Conservation (phyloP, 1,140 invertebrate species). For the Cataglyphis hispanica region DNA sequence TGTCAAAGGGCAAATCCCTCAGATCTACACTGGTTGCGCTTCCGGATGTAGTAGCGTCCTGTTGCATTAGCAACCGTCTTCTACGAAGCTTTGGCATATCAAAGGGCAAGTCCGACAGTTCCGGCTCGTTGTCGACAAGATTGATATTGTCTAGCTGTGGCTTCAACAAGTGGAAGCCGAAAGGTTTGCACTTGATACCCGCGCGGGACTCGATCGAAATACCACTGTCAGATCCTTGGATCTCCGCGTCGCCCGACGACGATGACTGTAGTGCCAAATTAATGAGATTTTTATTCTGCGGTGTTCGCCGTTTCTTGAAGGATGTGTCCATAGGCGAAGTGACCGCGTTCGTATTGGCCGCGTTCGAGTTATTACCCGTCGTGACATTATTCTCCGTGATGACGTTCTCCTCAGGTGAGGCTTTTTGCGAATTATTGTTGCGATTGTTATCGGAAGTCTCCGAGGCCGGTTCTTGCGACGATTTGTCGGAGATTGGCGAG, state of each 20-base stretch:
- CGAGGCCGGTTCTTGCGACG: constrained; percentile 93
- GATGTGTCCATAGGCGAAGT: constrained; percentile 83
- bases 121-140: constrained; percentile 85
- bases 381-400: constrained; percentile 85
- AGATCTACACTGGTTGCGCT: constrained; percentile 92
- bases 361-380: constrained; percentile 83
- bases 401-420: constrained; percentile 88
- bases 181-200: constrained; percentile 89
- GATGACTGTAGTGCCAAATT: constrained; percentile 89
- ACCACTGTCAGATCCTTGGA: constrained; percentile 94
- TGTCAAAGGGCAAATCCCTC: constrained; percentile 94
- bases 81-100: constrained; percentile 96
- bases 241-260: constrained; percentile 90
- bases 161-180: constrained; percentile 88
- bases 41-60: constrained; percentile 89
- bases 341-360: constrained; percentile 85
- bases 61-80: constrained; percentile 87
- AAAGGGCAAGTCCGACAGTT: constrained; percentile 92
- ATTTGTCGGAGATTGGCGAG: constrained; percentile 96
- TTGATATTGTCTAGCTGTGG: constrained; percentile 86
- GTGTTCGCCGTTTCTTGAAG: constrained; percentile 88
- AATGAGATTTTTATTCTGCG: constrained; percentile 92
- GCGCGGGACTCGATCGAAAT: constrained; percentile 94
- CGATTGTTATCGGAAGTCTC: constrained; percentile 93
- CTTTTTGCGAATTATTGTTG: constrained; percentile 92